Percentiles rank a stretch among this genome's conserved stretches.
Conservation (phyloP, 2,113 vertebrate species). For the Salvelinus fontinalis region DNA sequence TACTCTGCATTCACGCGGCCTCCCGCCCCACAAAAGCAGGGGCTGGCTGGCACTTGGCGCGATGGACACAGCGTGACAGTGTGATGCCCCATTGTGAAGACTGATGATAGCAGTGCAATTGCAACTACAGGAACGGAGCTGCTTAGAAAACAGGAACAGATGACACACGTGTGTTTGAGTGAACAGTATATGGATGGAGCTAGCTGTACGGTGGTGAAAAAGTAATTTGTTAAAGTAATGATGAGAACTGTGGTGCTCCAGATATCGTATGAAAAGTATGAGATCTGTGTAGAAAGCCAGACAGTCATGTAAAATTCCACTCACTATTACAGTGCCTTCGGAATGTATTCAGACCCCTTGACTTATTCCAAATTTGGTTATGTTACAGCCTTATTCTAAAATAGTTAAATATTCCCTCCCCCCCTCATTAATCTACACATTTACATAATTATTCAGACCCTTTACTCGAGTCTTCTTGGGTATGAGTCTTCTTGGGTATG, state of each 20-base stretch:
- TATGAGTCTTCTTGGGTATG: too few species aligned
- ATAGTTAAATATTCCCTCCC: too few species aligned
- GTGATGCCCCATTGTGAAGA: slow-evolving; percentile 70
- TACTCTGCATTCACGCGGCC: slow-evolving; percentile 55
- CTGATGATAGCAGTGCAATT: slow-evolving; percentile 77
- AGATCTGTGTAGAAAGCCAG: too few species aligned
- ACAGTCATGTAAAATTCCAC: too few species aligned
- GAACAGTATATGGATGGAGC: slow-evolving; percentile 5
- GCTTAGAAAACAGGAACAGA: slow-evolving; percentile 49
- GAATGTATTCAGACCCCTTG: too few species aligned
- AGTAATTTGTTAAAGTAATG: slow-evolving; percentile 6
- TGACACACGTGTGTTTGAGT: slow-evolving; percentile 29
- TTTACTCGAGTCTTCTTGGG: too few species aligned
- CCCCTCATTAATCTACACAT: too few species aligned
- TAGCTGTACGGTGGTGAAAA: background rate
- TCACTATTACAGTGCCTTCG: too few species aligned
- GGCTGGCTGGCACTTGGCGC: slow-evolving; percentile 58
- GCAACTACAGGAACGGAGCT: slow-evolving; percentile 65
- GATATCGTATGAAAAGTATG: too few species aligned
- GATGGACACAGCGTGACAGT: slow-evolving; percentile 76
- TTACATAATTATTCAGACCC: too few species aligned
- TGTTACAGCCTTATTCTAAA: too few species aligned
- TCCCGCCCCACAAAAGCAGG: slow-evolving; percentile 48
- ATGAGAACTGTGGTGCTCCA: background rate
- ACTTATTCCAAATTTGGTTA: too few species aligned